Evolutionary conservation across 37 sponge, comb jelly and placozoan species (phyloP), one percentile per base, ranked within the genome.

Genomic region (Tethya wilhelma): DNA sequence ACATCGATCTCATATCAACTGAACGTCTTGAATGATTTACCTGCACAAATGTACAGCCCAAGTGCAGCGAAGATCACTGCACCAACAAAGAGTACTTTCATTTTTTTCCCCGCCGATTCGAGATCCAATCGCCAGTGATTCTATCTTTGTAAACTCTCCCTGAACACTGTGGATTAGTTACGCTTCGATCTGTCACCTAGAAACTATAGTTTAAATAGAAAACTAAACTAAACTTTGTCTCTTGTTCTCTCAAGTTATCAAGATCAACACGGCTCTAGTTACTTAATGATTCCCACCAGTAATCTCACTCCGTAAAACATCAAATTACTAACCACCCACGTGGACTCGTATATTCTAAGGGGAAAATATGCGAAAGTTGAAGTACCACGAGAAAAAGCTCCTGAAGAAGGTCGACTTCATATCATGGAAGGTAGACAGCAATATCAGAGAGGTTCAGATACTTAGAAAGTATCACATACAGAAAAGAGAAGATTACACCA

Each of bases 391-490:
- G 82, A 78, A 93, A 71, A 98, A 95, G 82, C 74, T 98, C 40
- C 85, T 98, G 23, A 98, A 98, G 64, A 98, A 98, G 69, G 98
- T 98, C 22, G 98, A 98, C 40, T 90, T 96, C 53, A 84, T 98
- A 2, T 85, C 91, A 43, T 98, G 98, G 98, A 93, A 95, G 81
- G 75, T 76, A 23, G 98, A 98, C 67, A 88, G 65, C 69, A 92
- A 88, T 44, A 39, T 96, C 12, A 65, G 89, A 45, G 98, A 95
- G 63, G 85, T 87, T 26, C 86, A 87, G 71, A 77, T 93, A 2
- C 85, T 98, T 60, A 67, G 96, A 34, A 91, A 87, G 41, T 98
- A 98, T 66, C 96, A 95, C 59, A 66, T 98, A 41, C 93, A 93
- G 67, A 93, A 95, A 59, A 80, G 96, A 67, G 98, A 98, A 77